Conservation (phyloP, 2,888 invertebrate genomes). For the Melanophora roralis region DNA sequence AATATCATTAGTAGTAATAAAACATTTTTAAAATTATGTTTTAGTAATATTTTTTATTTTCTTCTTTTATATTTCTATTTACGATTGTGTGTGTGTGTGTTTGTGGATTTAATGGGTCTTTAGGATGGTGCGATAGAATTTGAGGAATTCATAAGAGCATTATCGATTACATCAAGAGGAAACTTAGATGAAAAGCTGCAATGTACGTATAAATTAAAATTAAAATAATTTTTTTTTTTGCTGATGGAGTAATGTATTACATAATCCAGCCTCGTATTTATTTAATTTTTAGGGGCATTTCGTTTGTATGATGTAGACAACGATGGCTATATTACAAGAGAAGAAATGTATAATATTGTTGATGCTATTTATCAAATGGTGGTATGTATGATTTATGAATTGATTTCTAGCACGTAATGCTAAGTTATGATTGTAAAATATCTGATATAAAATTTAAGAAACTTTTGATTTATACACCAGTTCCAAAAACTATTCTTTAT, state of each 20-base stretch:
- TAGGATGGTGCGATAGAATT: slow-evolving; percentile 99
- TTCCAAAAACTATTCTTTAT: too few species aligned
- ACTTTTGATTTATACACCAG: too few species aligned
- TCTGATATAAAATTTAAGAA: too few species aligned
- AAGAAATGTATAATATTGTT: slow-evolving; percentile 97
- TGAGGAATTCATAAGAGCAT: slow-evolving; percentile 97
- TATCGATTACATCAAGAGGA: slow-evolving; percentile 97
- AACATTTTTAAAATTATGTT: background rate
- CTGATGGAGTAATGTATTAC: too few species aligned
- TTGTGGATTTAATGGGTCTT: background rate
- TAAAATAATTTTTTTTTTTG: too few species aligned
- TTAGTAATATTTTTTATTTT: background rate
- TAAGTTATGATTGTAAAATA: too few species aligned
- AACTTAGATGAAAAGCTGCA: slow-evolving; percentile 98
- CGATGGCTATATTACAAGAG: slow-evolving; percentile 94
- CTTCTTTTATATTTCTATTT: background rate
- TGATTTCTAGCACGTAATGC: too few species aligned
- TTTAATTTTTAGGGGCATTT: slow-evolving; percentile 88
- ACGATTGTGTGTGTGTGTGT: background rate
- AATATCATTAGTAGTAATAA: background rate
- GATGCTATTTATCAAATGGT: slow-evolving; percentile 98
- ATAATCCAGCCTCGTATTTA: background rate
- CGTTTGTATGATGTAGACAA: slow-evolving; percentile 95
- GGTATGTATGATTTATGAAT: slow-evolving; percentile 81
- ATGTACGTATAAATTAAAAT: slow-evolving; percentile 86